A percentile compares a stretch with the other conserved stretches of the same genome.
phyloP scores from a whole-genome alignment of 2,113 vertebrate genomes.

The Solenodon paradoxus region DNA sequence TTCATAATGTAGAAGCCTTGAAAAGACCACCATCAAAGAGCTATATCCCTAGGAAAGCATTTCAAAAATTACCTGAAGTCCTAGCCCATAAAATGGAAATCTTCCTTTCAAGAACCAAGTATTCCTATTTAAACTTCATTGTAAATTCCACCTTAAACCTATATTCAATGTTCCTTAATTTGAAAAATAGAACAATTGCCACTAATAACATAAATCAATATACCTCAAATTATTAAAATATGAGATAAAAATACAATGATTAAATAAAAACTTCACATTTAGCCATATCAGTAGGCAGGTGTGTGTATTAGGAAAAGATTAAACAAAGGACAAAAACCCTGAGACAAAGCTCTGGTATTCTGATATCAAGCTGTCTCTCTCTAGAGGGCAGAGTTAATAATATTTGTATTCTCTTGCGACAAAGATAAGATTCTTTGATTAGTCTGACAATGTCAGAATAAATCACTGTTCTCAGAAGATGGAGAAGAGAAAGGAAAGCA shows the following conservation, averaged over 20 bases:
- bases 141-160: no score
- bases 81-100: constrained; percentile 46
- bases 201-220: no score
- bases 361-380: constrained; percentile 61
- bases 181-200: no score
- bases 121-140: constrained; percentile 55
- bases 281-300: constrained; percentile 17
- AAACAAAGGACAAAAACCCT: constrained; percentile 55
- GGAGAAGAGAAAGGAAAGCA: neutral
- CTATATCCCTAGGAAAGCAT: neutral
- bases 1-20: neutral
- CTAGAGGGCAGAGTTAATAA: constrained; percentile 65
- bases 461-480: constrained; percentile 48
- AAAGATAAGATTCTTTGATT: constrained; percentile 57
- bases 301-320: constrained; percentile 40
- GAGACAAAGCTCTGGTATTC: constrained; percentile 20
- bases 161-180: no score
- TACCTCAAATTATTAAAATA: no score
- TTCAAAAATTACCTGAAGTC: constrained; percentile 31
- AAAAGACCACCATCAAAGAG: constrained; percentile 50
- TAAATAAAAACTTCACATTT: no score
- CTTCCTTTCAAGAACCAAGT: constrained; percentile 18
- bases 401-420: constrained; percentile 67
- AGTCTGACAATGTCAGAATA: constrained; percentile 71
- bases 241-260: no score